phyloP scores from a whole-genome alignment of 2,888 invertebrate species.

The Cancer borealis region DNA sequence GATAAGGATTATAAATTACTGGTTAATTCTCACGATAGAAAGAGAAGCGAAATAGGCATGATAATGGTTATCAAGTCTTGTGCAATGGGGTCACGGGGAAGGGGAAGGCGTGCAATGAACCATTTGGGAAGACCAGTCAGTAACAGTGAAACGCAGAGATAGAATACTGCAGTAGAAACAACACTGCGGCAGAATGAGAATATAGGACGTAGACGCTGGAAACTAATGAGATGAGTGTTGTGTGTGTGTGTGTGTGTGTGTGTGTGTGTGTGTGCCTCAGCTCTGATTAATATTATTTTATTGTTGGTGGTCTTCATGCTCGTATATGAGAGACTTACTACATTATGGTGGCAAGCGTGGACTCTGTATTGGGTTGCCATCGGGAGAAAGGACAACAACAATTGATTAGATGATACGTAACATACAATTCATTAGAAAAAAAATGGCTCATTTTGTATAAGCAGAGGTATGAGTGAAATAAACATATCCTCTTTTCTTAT shows the following conservation, averaged over 20 bases:
- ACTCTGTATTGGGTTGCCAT: slow-evolving; percentile 14
- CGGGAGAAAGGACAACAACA: not conserved
- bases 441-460: not conserved
- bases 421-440: not conserved
- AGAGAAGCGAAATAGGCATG: not conserved
- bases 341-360: not conserved
- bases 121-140: too few species aligned
- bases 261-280: not conserved
- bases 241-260: not conserved
- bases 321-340: not conserved
- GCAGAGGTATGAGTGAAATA: not conserved
- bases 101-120: too few species aligned
- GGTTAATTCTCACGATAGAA: not conserved
- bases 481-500: not conserved
- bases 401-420: not conserved
- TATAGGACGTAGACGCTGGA: not conserved
- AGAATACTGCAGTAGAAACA: not conserved
- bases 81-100: not conserved
- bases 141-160: not conserved
- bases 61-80: not conserved
- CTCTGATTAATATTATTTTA: not conserved
- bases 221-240: not conserved
- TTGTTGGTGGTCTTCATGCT: not conserved
- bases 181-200: not conserved
- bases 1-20: not conserved